Conservation (phyloP, 2,113 vertebrate species). For the Rhinogobius similis region DNA sequence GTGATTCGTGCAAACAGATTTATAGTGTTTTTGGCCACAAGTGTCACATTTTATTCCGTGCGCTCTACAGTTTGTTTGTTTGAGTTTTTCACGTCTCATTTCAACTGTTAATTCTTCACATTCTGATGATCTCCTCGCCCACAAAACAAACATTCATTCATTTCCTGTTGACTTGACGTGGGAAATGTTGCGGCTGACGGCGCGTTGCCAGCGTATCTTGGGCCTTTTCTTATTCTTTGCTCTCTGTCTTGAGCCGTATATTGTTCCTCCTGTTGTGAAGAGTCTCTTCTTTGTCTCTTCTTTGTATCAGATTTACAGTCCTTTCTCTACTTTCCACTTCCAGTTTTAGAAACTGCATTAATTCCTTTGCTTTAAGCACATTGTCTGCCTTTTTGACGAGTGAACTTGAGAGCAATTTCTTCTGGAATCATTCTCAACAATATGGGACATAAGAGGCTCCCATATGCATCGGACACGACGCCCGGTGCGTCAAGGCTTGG, state of each 20-base stretch:
- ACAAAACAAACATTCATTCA: too few species aligned
- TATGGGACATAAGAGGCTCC: constrained; percentile 1
- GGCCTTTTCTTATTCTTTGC: not conserved
- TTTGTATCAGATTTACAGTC: too few species aligned
- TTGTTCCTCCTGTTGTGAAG: not conserved
- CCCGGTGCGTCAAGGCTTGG: too few species aligned
- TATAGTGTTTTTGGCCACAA: constrained; percentile 8
- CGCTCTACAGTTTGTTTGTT: not conserved
- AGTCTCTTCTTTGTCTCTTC: not conserved
- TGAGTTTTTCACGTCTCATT: not conserved
- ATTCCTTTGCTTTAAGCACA: too few species aligned
- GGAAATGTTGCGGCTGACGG: too few species aligned
- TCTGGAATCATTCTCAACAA: constrained; percentile 8
- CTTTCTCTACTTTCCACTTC: too few species aligned
- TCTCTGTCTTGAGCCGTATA: not conserved
- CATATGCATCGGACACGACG: not conserved
- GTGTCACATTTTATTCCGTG: not conserved
- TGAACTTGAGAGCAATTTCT: constrained; percentile 6
- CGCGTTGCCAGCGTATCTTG: too few species aligned
- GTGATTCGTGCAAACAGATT: not conserved
- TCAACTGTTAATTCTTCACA: too few species aligned
- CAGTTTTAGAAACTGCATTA: too few species aligned
- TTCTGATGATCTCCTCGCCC: too few species aligned
- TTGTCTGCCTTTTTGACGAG: not conserved
- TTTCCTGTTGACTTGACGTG: too few species aligned